Conservation (phyloP, 2,113 vertebrate genomes). For the Etia nguti region DNA sequence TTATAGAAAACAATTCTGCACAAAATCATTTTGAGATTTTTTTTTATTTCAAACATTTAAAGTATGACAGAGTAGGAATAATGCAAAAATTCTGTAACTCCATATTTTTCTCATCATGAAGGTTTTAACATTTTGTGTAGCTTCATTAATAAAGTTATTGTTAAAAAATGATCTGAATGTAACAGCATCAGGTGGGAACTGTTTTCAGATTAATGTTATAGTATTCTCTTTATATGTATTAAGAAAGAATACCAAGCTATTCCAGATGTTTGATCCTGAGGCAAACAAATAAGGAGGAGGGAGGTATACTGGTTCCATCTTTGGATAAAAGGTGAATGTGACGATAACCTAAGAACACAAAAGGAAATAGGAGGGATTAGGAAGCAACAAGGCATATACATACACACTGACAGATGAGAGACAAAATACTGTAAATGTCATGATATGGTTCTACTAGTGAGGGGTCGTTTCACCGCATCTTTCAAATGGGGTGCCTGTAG, state of each 20-base stretch:
- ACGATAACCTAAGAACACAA: conserved; percentile 82
- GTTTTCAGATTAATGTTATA: background rate
- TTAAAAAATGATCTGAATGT: background rate
- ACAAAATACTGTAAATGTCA: background rate
- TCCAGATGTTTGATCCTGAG: conserved; percentile 65
- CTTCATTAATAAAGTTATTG: background rate
- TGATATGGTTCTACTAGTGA: background rate
- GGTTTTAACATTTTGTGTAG: background rate
- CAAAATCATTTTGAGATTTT: background rate
- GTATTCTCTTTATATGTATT: background rate
- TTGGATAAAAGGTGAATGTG: conserved; percentile 91
- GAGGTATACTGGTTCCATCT: conserved; percentile 86
- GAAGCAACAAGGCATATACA: background rate
- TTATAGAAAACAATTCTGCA: too few relatives aligned
- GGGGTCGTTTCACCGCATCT: background rate
- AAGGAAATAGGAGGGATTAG: background rate
- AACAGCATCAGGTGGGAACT: background rate
- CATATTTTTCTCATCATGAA: background rate
- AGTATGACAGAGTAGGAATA: background rate
- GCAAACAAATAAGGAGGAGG: conserved; percentile 88
- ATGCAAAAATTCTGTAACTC: background rate
- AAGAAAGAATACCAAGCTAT: background rate
- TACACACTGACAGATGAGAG: background rate
- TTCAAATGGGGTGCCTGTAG: too few relatives aligned
- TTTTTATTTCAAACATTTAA: background rate